These are phyloP conservation scores for Zoroaster sp. DNA, from an alignment of 53 echinoderm and acorn worm species.

Conservation along the genomic window DNA sequence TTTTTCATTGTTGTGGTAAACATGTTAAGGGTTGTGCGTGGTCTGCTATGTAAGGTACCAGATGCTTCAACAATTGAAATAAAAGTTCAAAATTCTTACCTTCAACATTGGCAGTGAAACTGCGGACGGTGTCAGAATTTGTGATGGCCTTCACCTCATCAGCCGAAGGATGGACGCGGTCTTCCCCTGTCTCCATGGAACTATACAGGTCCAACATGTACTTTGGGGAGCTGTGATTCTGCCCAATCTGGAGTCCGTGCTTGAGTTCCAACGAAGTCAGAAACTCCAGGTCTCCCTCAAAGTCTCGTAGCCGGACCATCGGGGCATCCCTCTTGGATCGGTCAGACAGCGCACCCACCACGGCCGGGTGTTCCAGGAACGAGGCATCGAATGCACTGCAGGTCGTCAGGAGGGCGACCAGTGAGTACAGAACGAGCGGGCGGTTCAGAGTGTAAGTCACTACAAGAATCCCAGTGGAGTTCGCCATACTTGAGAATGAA, in stretches of 20 bases:
- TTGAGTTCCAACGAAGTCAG: conserved; percentile 21
- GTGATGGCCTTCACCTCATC: conserved; percentile 68
- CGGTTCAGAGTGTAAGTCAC: not conserved
- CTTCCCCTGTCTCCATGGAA: conserved; percentile 33
- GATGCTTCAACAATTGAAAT: no score
- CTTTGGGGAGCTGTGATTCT: conserved; percentile 36
- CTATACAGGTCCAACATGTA: conserved; percentile 67
- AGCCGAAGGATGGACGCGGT: conserved; percentile 57
- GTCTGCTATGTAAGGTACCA: no score
- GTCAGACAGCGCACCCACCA: not conserved
- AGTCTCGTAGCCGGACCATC: conserved; percentile 9
- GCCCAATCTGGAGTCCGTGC: not conserved
- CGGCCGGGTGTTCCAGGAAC: conserved; percentile 14
- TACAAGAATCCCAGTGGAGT: not conserved
- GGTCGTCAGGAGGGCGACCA: conserved; percentile 16
- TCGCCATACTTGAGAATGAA: not conserved
- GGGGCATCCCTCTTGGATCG: conserved; percentile 19
- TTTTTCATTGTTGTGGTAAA: no score
- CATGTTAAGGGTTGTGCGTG: no score
- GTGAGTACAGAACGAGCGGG: not conserved
- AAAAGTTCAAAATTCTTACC: conserved; percentile 49
- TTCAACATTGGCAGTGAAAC: conserved; percentile 60
- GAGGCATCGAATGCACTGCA: conserved; percentile 42
- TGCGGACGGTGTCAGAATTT: conserved; percentile 82
- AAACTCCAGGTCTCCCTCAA: conserved; percentile 28